phyloP scores from a whole-genome alignment of 1,140 invertebrate species.

The Araneus ventricosus region DNA sequence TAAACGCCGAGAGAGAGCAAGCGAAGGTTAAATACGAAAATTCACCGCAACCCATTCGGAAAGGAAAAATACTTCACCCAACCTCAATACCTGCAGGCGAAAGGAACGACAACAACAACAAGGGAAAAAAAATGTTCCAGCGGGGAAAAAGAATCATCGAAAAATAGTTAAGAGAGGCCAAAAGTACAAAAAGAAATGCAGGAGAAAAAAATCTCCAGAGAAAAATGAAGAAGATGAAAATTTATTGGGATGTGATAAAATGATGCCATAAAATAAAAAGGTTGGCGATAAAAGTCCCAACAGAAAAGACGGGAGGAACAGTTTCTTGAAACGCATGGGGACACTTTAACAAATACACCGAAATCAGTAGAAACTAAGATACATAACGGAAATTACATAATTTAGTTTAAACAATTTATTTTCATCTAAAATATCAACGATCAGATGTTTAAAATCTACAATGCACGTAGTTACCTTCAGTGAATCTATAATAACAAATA shows the following conservation, averaged over 20 bases:
- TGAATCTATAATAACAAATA: no score
- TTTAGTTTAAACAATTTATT: no score
- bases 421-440: no score
- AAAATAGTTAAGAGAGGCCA: not conserved
- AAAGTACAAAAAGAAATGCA: no score
- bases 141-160: not conserved
- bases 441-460: no score
- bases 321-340: no score
- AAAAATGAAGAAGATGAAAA: no score
- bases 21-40: not conserved
- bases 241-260: not conserved
- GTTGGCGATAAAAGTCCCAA: not conserved
- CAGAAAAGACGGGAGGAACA: not conserved
- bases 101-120: not conserved
- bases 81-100: not conserved
- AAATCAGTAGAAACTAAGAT: no score
- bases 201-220: no score
- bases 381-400: no score
- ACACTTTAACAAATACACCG: no score
- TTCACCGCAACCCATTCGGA: not conserved
- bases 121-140: not conserved
- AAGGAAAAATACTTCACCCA: not conserved
- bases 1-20: not conserved
- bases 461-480: no score
- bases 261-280: conserved; percentile 9